A percentile compares a stretch with the other conserved stretches of the same genome.
Evolutionary conservation across 2,888 invertebrate species (phyloP).

Genomic region (Aporophyla lueneburgensis): DNA sequence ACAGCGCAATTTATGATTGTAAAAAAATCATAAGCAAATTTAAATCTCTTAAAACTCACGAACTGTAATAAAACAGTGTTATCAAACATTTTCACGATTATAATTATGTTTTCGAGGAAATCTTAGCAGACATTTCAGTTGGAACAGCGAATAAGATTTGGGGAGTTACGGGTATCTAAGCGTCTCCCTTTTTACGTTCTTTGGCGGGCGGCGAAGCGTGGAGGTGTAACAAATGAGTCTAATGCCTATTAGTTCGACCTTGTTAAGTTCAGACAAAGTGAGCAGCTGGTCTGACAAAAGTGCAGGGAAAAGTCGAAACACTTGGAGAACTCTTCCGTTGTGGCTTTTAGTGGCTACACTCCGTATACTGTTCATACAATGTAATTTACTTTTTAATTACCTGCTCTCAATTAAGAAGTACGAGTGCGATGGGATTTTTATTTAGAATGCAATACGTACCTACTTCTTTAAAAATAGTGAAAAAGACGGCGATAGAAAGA

Average conservation of each 20-base stretch:
- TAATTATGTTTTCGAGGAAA: conserved; percentile 63
- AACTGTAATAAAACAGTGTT: conserved; percentile 36
- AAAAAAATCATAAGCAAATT: conserved; percentile 58
- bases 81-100: conserved; percentile 54
- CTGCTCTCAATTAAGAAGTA: conserved; percentile 31
- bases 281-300: conserved; percentile 79
- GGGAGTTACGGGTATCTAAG: conserved; percentile 77
- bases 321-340: conserved; percentile 66
- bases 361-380: conserved; percentile 36
- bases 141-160: conserved; percentile 75
- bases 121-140: conserved; percentile 62
- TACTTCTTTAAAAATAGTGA: not conserved
- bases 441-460: conserved; percentile 14
- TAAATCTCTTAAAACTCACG: conserved; percentile 24
- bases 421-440: conserved; percentile 6
- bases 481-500: not conserved
- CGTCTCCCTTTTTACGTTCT: conserved; percentile 82
- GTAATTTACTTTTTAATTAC: conserved; percentile 58
- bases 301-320: conserved; percentile 78
- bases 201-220: conserved; percentile 84
- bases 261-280: conserved; percentile 87
- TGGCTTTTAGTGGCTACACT: conserved; percentile 53
- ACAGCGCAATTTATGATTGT: conserved; percentile 70
- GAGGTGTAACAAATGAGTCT: conserved; percentile 87
- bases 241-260: conserved; percentile 88